Conservation (phyloP, 2,113 vertebrate species). For the Cnemophilus loriae region DNA sequence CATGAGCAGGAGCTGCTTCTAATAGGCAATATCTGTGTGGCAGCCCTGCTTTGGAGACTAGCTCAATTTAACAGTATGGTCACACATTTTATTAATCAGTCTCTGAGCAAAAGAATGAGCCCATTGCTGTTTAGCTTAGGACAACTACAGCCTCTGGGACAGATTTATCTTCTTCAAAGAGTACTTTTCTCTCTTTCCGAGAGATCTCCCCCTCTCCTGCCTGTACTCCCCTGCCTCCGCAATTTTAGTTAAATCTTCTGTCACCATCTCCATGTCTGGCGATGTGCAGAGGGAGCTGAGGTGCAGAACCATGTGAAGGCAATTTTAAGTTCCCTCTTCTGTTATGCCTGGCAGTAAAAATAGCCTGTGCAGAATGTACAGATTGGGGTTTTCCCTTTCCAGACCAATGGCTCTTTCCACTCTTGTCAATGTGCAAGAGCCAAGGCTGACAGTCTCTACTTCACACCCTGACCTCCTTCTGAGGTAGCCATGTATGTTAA, state of each 20-base stretch:
- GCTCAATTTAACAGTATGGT: not conserved
- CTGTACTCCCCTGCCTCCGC: not conserved
- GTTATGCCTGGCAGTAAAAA: not conserved
- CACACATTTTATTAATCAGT: not conserved
- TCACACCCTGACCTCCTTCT: not conserved
- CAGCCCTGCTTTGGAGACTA: not conserved
- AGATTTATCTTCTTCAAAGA: not conserved
- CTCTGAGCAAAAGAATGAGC: not conserved
- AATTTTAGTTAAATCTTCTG: not conserved
- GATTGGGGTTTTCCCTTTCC: not conserved
- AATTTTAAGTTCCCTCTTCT: not conserved
- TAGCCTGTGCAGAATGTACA: not conserved
- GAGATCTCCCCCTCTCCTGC: not conserved
- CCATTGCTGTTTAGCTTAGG: not conserved
- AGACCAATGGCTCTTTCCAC: not conserved
- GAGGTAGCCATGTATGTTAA: not conserved
- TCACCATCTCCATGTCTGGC: not conserved
- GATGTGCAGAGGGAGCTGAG: not conserved
- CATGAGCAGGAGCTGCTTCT: not conserved
- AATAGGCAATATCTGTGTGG: not conserved
- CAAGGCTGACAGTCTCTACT: not conserved
- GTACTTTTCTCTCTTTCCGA: not conserved
- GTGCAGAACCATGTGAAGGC: not conserved
- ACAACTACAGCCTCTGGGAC: not conserved
- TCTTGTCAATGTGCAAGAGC: not conserved